phyloP scores from a whole-genome alignment of 2,888 invertebrate species.

The Netelia inedita region DNA sequence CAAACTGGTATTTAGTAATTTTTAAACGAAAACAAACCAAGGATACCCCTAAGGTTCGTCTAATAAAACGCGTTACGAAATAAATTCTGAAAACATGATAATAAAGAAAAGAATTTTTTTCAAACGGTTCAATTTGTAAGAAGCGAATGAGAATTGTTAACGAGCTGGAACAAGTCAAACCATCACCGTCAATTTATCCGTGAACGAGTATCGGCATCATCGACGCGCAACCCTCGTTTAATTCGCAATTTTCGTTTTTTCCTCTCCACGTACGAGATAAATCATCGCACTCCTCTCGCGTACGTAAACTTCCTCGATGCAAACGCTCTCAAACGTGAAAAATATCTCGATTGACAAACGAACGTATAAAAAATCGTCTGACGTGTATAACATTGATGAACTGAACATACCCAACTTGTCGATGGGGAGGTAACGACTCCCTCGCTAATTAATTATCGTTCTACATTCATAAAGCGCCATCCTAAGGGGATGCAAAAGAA shows the following conservation, averaged over 20 bases:
- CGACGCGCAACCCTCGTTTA: background rate
- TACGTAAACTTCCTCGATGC: constrained; percentile 5
- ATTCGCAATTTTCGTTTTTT: constrained; percentile 16
- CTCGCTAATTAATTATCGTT: constrained; percentile 58
- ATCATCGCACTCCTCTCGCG: background rate
- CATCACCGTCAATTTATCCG: background rate
- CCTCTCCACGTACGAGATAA: background rate
- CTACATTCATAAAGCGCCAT: background rate
- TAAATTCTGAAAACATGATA: background rate
- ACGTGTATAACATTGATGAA: background rate
- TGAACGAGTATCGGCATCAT: background rate
- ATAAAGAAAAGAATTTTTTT: background rate
- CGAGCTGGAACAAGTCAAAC: constrained; percentile 6
- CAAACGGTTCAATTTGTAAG: background rate
- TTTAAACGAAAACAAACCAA: background rate
- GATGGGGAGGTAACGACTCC: constrained; percentile 25
- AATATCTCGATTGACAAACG: constrained; percentile 6
- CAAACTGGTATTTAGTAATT: background rate
- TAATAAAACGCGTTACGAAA: background rate
- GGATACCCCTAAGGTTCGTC: background rate
- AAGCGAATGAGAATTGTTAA: background rate
- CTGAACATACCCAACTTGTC: background rate
- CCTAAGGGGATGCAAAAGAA: background rate
- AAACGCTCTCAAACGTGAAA: constrained; percentile 26
- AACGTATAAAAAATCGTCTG: background rate